Conservation (phyloP, 2,888 invertebrate species). For the Mesochorus sp. region DNA sequence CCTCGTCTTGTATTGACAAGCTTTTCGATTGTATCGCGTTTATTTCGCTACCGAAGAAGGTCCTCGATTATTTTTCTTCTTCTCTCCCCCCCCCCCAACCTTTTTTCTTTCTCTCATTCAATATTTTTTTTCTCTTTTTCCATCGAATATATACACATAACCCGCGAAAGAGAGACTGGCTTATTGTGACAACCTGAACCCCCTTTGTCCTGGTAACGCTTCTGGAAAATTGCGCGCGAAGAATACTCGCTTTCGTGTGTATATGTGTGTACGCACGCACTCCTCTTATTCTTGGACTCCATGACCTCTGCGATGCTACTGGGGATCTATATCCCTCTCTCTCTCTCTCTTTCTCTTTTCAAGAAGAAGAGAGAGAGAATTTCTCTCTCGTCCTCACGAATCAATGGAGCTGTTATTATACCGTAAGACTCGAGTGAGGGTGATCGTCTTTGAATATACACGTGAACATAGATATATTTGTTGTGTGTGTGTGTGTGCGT, state of each 20-base stretch:
- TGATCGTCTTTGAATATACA: conserved; percentile 1
- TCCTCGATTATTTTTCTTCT: conserved; percentile 70
- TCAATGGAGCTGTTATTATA: conserved; percentile 40
- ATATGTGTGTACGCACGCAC: conserved; percentile 24
- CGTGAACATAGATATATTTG: neutral
- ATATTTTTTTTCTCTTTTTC: conserved; percentile 15
- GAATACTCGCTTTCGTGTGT: conserved; percentile 63
- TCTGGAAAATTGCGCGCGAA: conserved; percentile 76
- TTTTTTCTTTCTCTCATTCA: conserved; percentile 15
- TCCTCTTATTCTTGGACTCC: too few relatives aligned
- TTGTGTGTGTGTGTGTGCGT: neutral
- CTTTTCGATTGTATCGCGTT: conserved; percentile 76
- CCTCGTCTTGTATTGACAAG: conserved; percentile 70
- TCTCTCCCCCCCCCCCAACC: conserved; percentile 8
- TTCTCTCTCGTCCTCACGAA: conserved; percentile 6
- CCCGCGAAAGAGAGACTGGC: conserved; percentile 54
- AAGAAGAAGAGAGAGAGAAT: too few relatives aligned
- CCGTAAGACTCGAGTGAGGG: conserved; percentile 18
- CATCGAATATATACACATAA: neutral
- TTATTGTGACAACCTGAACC: conserved; percentile 75
- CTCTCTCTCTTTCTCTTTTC: too few relatives aligned
- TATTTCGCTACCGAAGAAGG: conserved; percentile 71
- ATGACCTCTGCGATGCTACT: neutral
- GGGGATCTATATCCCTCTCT: neutral
- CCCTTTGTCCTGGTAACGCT: conserved; percentile 75